Conservation (phyloP, 64 coral and sea anemone species). For the Actinia equina region DNA sequence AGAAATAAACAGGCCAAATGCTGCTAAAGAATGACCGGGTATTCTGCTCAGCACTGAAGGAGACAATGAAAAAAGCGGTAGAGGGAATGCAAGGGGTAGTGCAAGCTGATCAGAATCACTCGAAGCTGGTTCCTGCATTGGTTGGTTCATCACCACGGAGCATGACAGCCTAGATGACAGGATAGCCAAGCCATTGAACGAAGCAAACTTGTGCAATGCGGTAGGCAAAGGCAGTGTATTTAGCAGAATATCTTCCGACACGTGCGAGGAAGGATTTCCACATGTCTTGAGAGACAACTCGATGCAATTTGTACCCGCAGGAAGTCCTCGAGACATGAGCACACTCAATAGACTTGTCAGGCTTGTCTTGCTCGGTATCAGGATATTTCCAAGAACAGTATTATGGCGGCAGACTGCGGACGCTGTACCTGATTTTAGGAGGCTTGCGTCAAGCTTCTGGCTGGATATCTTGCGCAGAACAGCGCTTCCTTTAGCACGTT, state of each 20-base stretch:
- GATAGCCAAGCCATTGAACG: constrained; percentile 70
- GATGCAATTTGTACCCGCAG: constrained; percentile 50
- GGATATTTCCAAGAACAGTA: constrained; percentile 20
- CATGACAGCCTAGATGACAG: constrained; percentile 67
- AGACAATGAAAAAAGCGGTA: constrained; percentile 73
- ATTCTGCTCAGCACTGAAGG: constrained; percentile 72
- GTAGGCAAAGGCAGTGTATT: constrained; percentile 37
- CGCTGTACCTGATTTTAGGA: constrained; percentile 22
- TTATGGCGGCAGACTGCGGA: constrained; percentile 39
- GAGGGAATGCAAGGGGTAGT: constrained; percentile 46
- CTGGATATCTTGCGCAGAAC: constrained; percentile 16
- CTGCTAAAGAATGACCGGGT: constrained; percentile 89
- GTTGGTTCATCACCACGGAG: constrained; percentile 3
- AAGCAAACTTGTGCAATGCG: constrained; percentile 70
- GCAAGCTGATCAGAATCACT: neutral
- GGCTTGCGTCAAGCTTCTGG: constrained; percentile 15
- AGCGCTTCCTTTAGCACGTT: constrained; percentile 60
- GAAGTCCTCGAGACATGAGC: constrained; percentile 47
- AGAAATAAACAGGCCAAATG: constrained; percentile 88
- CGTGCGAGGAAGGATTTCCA: neutral
- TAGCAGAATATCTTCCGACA: neutral
- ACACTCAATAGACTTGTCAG: constrained; percentile 50
- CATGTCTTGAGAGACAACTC: constrained; percentile 44
- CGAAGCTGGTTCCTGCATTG: neutral
- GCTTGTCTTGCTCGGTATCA: constrained; percentile 34